A percentile compares a stretch with the other conserved stretches of the same genome.
Evolutionary conservation across 2,888 invertebrate genomes (phyloP).

Genomic region (Leptogaster cylindrica): DNA sequence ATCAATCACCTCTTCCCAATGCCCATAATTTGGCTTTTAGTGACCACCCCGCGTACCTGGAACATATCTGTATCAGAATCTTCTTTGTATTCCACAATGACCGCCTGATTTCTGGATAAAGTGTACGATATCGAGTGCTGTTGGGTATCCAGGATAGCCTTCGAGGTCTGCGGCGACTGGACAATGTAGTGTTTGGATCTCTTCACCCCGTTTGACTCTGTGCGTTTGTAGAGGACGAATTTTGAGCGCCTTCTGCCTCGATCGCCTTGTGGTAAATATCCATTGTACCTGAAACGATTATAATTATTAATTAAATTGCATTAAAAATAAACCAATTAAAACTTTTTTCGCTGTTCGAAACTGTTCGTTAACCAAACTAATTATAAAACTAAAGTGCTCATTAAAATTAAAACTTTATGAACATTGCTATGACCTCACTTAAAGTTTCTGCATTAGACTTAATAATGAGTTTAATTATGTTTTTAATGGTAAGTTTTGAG

Average conservation of each 20-base stretch:
- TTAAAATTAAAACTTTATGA: too few species aligned
- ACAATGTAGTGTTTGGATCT: slow-evolving; percentile 95
- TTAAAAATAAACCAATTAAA: too few species aligned
- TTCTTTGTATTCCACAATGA: slow-evolving; percentile 96
- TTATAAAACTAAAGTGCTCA: too few species aligned
- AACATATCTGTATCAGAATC: slow-evolving; percentile 99
- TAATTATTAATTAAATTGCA: too few species aligned
- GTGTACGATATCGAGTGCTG: slow-evolving; percentile 98
- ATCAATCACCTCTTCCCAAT: neutral
- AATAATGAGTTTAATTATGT: too few species aligned
- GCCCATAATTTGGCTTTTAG: neutral
- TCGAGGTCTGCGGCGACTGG: slow-evolving; percentile 92
- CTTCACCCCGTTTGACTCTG: slow-evolving; percentile 89
- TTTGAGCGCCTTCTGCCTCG: slow-evolving; percentile 92
- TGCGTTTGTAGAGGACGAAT: slow-evolving; percentile 86
- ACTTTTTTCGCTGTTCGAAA: too few species aligned
- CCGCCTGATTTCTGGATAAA: slow-evolving; percentile 92
- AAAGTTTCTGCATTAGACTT: too few species aligned
- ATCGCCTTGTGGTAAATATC: slow-evolving; percentile 90
- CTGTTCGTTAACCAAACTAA: too few species aligned
- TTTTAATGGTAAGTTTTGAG: too few species aligned
- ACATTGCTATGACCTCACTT: too few species aligned
- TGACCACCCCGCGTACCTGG: slow-evolving; percentile 72
- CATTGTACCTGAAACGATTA: slow-evolving; percentile 85
- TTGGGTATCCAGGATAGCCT: slow-evolving; percentile 91